Evolutionary conservation across 2,797 vertebrate genomes (phyloP).

Genomic region (Morelia viridis): DNA sequence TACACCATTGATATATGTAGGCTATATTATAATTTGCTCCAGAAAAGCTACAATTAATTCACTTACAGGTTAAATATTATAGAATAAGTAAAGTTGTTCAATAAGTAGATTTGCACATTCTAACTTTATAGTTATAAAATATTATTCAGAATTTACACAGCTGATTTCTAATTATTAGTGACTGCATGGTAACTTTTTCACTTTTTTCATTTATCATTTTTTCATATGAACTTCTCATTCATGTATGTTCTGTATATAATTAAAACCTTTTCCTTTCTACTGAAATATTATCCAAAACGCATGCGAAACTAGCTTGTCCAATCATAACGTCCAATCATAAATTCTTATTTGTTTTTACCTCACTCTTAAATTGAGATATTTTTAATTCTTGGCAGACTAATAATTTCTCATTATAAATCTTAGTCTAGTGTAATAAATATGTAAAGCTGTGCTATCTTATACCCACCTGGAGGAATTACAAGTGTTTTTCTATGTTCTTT

Average conservation of each 20-base stretch:
- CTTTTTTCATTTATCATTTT: neutral
- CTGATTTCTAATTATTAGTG: neutral
- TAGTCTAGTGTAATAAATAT: neutral
- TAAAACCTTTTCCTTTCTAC: neutral
- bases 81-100: neutral
- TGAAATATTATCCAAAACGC: neutral
- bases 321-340: neutral
- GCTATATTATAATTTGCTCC: conserved; percentile 7
- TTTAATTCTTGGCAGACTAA: neutral
- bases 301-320: conserved; percentile 11
- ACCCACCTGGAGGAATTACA: conserved; percentile 82
- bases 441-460: neutral
- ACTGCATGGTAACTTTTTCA: neutral
- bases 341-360: neutral
- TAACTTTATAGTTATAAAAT: neutral
- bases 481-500: conserved; percentile 81
- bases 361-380: neutral
- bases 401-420: neutral
- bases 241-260: neutral
- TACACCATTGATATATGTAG: conserved; percentile 16
- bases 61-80: conserved; percentile 33
- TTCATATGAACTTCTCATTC: neutral
- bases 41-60: conserved; percentile 44
- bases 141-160: neutral
- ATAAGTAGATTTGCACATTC: neutral